Evolutionary conservation across 2,888 invertebrate species (phyloP), one percentile per base, ranked within the genome.

Genomic region (Noctua pronuba): DNA sequence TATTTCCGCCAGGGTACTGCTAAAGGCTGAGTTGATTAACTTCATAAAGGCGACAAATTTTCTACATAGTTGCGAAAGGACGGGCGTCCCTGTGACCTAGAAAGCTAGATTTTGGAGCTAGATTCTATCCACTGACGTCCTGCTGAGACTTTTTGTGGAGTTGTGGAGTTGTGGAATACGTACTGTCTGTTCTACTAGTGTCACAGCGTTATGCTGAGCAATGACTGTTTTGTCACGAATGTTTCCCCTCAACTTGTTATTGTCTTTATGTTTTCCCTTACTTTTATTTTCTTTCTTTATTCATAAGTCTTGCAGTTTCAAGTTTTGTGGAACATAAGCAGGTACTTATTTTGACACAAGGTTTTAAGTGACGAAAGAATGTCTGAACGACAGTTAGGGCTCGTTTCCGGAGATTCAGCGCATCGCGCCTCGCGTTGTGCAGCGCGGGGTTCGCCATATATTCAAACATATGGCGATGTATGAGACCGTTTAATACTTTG

Each of bases 21-120:
- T 16, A 65, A 82, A 82, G 68, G 46, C 18, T 67, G 64, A 77
- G 60, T 66, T 83, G 77, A 80, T 83, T 83, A 70, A 44, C 28
- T 77, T 65, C 65, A n/a, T 70, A 66, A 83, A 77, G 62, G 77
- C 24, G 46, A 35, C 41, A 44, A 58, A 80, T 82, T 82, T 65
- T 64, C 41, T 35, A 44, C 35, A 35, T 16, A 24, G 64, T 24
- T 75, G 62, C 31, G 2, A 82, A 68, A 52, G 55, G 68, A 64
- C 24, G 41, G 4, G 0, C 28, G 44, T 68, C 16, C 10, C 24
- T 41, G 55, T 13, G 38, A 83, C 55, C 18, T 76, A 49, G 28
- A 44, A 55, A 64, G 35, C 28, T 58, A 38, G 24, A 46, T 80
- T 52, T 80, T 38, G 28, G 52, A 64, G 41, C 35, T 62, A 35